Base-by-base conservation (phyloP, 1,140 invertebrate genomes). In the Gonatopus flavifemur region DNA sequence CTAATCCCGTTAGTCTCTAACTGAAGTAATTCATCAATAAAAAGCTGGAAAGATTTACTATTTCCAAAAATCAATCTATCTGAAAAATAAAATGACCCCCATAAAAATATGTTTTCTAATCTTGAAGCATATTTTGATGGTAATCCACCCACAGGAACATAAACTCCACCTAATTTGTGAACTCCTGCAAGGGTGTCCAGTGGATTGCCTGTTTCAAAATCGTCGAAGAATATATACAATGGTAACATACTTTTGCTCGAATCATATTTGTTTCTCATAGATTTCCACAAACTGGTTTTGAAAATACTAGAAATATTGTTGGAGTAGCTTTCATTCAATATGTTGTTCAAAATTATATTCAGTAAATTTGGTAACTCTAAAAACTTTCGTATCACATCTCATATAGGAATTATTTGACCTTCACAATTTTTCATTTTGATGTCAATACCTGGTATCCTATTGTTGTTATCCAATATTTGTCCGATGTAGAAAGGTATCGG, bases 11-110 rank as follows among this genome's bases (percentile, higher is more conserved):
- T 41, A 9, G 24, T 19, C 35, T 15, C 21, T 31, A 54, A 41
- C 15, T 54, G 33, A 39, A 50, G 53, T n/a, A 54, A 48, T 32
- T 53, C 51, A 3, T 43, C 28, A 15, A 58, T 50, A 2, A 50
- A 19, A 25, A 18, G 8, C 7, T 44, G 8, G 67, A 77, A 77
- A 80, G 81, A 74, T 68, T 41, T 21, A 10, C 39, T 21, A 43
- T 62, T 67, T 15, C 64, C 59, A 55, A 62, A 64, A 31, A 25
- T 44, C 35, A 55, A 48, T 37, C 63, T 59, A 31, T 66, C 60
- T 25, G 31, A 5, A 3, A 54, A 49, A 46, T 42, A 42, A 53
- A 63, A 66, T n/a, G 57, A 12, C 8, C 51, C 45, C 9, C 43
- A 24, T n/a, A 60, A 31, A 44, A 62, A 59, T 22, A 64, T 66